Evolutionary conservation across 2,797 vertebrate genomes (phyloP), one percentile per base, ranked within the genome.

Genomic region (Karalla daura): DNA sequence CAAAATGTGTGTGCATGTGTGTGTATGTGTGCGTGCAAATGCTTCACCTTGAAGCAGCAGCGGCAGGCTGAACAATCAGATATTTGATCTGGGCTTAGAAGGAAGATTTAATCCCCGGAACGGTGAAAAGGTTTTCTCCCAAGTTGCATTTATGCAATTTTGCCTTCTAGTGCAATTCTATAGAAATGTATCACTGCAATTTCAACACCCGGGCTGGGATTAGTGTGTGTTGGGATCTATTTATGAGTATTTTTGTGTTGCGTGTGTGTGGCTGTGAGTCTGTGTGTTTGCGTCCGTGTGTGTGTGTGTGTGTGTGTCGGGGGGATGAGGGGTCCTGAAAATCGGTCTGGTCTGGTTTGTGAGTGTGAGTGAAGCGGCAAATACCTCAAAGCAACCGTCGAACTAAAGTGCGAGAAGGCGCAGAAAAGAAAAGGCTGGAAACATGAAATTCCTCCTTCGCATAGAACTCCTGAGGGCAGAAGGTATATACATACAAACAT

Each of bases 61-160:
- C 70, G 71, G 83, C 76, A 78, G 76, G 74, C 77, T 79, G 73
- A 92, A 91, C 89, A 93, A 93, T 94, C 89, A 84, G 81, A 89
- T 89, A 90, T 93, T 93, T 92, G 88, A 93, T 93, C 90, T 89
- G 80, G 85, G 89, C 49, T 92, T 89, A 93, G 87, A 85, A 78
- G 80, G 74, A 81, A 86, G 86, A 91, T 93, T 91, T 91, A 91
- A 92, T 92, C 91, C 90, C 79, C 80, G 33, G 80, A 86, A 89
- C 77, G 76, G 80, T 90, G 86, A 88, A 92, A 89, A 87, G 86
- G 78, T 84, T 92, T 92, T 87, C 79, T 86, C 85, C 80, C 83
- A 89, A 91, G 87, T 92, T 92, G 88, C 84, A 87, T 93, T 90
- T 84, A 89, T 90, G 86, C 88, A 92, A 90, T 93, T 91, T 90